Base-by-base conservation (phyloP, 2,113 vertebrate species). In the Gymnocephalus cernua region DNA sequence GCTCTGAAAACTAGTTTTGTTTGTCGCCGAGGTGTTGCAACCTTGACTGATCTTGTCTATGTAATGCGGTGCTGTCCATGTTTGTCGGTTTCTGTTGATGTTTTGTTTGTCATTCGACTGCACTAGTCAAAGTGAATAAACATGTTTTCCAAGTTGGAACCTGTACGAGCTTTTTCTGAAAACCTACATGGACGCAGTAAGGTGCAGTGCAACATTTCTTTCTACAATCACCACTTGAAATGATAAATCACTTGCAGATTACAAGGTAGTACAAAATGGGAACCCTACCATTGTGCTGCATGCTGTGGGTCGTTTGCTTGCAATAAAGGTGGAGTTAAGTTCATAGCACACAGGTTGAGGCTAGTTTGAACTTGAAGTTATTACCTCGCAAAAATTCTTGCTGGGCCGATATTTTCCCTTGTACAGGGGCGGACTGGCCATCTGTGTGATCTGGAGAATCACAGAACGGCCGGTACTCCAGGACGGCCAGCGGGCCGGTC, bases 111-210 rank as follows among this genome's bases (percentile, higher is more conserved):
- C 51, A 35, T 79, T 64, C 4, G 21, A 61, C 65, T 70, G 82
- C 82, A 69, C 84, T 88, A 77, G 32, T 92, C 2, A 78, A 87
- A 78, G 48, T 74, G 2, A 93, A 92, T 89, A 91, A 92, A 91
- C 74, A 16, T 61, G 79, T 86, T 90, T 92, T 84, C 66, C 70
- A 80, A 82, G 88, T 75, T 70, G 59, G 38, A 78, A 29, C 32
- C 16, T 75, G 73, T 62, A 0, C 1, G 29, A 59, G 16, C 4
- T 45, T 64, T 76, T 48, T 6, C 6, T 38, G 0, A 0, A 19
- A 10, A 59, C 9, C 18, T 41, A 57, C 15, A 16, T 1, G 23
- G 32, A 53, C 25, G 66, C 23, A 2, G 38, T 63, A 32, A 25
- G 41, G 56, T 56, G 50, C 27, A 16, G 21, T 7, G n/a, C 16